Percentiles rank a stretch among this genome's conserved stretches.
Conservation (phyloP, 2,888 invertebrate species). For the Bellardia bayeri region DNA sequence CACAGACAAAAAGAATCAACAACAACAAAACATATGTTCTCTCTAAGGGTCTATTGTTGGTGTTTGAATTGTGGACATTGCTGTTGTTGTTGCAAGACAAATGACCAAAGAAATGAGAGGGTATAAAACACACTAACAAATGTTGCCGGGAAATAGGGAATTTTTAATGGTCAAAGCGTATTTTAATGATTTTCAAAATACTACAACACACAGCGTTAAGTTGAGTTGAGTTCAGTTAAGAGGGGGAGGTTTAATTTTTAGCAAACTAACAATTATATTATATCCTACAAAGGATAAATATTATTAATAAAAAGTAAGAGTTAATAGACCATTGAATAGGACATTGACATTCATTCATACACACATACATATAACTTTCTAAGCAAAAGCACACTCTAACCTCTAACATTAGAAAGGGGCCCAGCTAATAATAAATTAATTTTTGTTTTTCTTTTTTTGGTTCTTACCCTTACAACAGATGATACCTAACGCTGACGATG, state of each 20-base stretch:
- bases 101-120: neutral
- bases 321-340: constrained; percentile 63
- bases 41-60: constrained; percentile 52
- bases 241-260: constrained; percentile 1
- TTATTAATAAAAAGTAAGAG: constrained; percentile 61
- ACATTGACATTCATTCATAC: constrained; percentile 55
- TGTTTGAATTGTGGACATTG: neutral
- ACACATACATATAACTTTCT: constrained; percentile 2
- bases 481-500: constrained; percentile 41
- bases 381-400: neutral
- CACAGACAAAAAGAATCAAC: constrained; percentile 10
- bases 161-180: constrained; percentile 23
- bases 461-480: neutral
- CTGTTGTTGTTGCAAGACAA: constrained; percentile 26
- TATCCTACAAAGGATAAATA: constrained; percentile 23
- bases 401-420: neutral
- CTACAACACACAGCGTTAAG: neutral
- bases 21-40: constrained; percentile 65
- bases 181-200: constrained; percentile 9
- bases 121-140: no score
- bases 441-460: neutral
- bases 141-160: constrained; percentile 18
- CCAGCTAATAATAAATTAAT: constrained; percentile 48
- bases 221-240: neutral
- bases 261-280: neutral